Percentiles rank a stretch among this genome's conserved stretches.
These are phyloP conservation scores for Ctena decussata DNA, from an alignment of 2,888 invertebrate species.

Conservation along the genomic window DNA sequence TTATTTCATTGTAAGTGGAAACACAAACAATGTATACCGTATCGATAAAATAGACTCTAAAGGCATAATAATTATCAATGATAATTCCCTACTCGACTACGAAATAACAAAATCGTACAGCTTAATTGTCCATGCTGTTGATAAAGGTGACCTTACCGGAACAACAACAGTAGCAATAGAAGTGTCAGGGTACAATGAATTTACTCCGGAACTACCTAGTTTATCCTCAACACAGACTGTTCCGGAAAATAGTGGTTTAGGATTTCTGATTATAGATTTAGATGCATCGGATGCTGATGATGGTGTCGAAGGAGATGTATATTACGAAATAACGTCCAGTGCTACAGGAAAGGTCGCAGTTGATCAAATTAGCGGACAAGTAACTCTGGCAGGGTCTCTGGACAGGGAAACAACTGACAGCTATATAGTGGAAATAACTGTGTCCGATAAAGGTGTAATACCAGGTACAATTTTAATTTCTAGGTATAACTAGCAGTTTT, in stretches of 20 bases:
- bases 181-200: constrained; percentile 71
- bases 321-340: constrained; percentile 71
- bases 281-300: constrained; percentile 73
- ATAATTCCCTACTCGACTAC: constrained; percentile 73
- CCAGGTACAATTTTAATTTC: constrained; percentile 47
- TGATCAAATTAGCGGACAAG: constrained; percentile 67
- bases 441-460: constrained; percentile 59
- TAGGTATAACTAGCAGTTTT: too few species aligned
- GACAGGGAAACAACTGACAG: constrained; percentile 70
- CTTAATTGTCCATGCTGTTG: constrained; percentile 92
- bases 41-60: constrained; percentile 55
- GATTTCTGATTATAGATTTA: constrained; percentile 64
- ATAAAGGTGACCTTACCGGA: constrained; percentile 78
- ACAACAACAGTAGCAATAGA: constrained; percentile 68
- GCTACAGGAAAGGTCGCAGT: constrained; percentile 65
- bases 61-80: constrained; percentile 64
- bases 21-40: constrained; percentile 66
- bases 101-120: constrained; percentile 89
- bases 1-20: constrained; percentile 72
- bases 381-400: constrained; percentile 62
- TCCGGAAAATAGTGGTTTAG: constrained; percentile 61
- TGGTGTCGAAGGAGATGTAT: constrained; percentile 71
- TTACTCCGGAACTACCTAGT: constrained; percentile 61
- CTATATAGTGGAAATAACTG: constrained; percentile 67
- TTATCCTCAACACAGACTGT: constrained; percentile 57